Base-by-base conservation (phyloP, 2,888 invertebrate genomes). In the Anarsia innoxiella region DNA sequence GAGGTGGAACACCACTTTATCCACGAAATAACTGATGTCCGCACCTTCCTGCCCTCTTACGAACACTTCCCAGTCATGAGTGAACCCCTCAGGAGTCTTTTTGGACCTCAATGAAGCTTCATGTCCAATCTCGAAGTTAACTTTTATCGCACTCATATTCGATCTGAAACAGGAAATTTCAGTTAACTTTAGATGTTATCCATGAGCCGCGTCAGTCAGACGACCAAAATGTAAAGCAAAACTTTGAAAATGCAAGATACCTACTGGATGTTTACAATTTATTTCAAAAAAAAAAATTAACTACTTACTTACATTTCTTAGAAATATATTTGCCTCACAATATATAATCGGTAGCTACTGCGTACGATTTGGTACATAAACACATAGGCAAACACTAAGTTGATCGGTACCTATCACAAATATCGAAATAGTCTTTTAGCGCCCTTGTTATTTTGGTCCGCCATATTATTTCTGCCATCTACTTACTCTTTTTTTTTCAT, bases 11-110 rank as follows among this genome's bases (percentile, higher is more conserved):
- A 97, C 93, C 46, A 94, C 92, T 88, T 94, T 96, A 43, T 97
- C 97, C 39, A 97, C 91, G 86, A 94, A 98, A 67, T 93, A 89
- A 60, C 93, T 91, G 56, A 98, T 94, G 64, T 94, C 93, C 49
- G 92, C 90, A 53, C 92, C 92, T 64, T 96, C 95, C 49, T 90
- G 89, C 37, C 97, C 97, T 61, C 93, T 89, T 12, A 98, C 95
- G 83, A 93, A 97, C 36, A 98, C 91, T 74, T 95, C 94, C 98
- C 98, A 98, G 73, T 98, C 97, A 83, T 98, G 98, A 52, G 97
- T 98, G 70, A 94, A 97, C 31, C 96, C 97, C 69, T 96, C 94
- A 12, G 90, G 89, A 9, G 96, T 95, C 56, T 90, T 89, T 68
- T 93, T 93, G 36, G 90, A 89, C 60, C 93, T 90, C 53, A 95